Evolutionary conservation across 2,888 invertebrate genomes (phyloP).

Genomic region (Itoplectis maculator): DNA sequence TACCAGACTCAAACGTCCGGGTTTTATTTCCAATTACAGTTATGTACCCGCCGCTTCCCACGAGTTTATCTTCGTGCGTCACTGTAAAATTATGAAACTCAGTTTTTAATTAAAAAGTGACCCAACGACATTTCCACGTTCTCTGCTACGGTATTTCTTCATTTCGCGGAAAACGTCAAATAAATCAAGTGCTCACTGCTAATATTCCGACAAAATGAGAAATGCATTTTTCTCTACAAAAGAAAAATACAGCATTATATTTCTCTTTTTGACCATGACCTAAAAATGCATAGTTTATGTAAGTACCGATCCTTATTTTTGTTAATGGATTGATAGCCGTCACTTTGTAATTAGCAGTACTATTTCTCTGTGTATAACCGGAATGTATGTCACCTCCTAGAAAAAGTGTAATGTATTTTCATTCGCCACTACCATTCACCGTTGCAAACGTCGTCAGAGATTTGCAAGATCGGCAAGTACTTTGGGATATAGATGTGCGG

Average conservation of each 20-base stretch:
- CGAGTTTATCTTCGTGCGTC: not conserved
- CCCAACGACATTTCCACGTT: not conserved
- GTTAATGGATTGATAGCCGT: too few species aligned
- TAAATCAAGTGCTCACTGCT: too few species aligned
- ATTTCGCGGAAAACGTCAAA: not conserved
- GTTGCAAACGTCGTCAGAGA: not conserved
- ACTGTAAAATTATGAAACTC: constrained; percentile 11
- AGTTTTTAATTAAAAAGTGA: constrained; percentile 18
- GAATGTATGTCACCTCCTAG: too few species aligned
- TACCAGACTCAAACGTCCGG: not conserved
- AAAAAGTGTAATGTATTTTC: not conserved
- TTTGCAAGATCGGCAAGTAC: constrained; percentile 19
- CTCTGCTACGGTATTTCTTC: not conserved
- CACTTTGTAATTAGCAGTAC: too few species aligned
- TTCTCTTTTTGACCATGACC: too few species aligned
- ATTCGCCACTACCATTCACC: not conserved
- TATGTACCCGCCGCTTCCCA: not conserved
- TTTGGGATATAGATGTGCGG: constrained; percentile 11
- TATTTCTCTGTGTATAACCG: too few species aligned
- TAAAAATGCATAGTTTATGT: too few species aligned
- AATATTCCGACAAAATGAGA: too few species aligned
- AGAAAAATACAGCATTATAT: too few species aligned
- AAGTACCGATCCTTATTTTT: too few species aligned
- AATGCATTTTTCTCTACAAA: too few species aligned
- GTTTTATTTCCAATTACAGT: constrained; percentile 11